Conservation (phyloP, 1,140 invertebrate species). For the Arctopsyche grandis region DNA sequence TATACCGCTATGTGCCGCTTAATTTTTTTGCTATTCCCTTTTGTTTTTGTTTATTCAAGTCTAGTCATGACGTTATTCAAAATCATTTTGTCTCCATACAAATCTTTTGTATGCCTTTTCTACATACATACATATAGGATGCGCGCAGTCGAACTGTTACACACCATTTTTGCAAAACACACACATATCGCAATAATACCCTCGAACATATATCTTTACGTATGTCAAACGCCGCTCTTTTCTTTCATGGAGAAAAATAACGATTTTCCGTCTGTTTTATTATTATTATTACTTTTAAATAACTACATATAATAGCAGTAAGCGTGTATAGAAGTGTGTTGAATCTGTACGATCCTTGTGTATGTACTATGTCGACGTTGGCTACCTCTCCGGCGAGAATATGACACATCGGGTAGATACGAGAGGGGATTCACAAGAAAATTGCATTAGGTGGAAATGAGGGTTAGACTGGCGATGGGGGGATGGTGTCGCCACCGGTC, state of each 20-base stretch:
- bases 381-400: slow-evolving; percentile 5
- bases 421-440: slow-evolving; percentile 44
- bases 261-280: not conserved
- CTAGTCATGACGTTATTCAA: slow-evolving; percentile 21
- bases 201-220: not conserved
- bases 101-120: slow-evolving; percentile 26
- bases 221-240: not conserved
- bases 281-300: too few species aligned
- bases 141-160: not conserved
- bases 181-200: not conserved
- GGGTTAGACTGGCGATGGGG: slow-evolving; percentile 19
- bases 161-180: slow-evolving; percentile 15
- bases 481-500: slow-evolving; percentile 14
- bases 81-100: slow-evolving; percentile 24
- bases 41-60: slow-evolving; percentile 37
- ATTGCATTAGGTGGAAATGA: slow-evolving; percentile 43
- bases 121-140: not conserved
- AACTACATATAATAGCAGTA: too few species aligned
- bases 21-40: not conserved
- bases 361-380: not conserved
- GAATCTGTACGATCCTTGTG: too few species aligned
- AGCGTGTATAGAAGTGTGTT: too few species aligned
- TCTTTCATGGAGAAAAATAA: not conserved
- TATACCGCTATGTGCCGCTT: not conserved
- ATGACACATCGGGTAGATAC: slow-evolving; percentile 38